Evolutionary conservation across 2,113 vertebrate genomes (phyloP).

Genomic region (Isichthys henryi): DNA sequence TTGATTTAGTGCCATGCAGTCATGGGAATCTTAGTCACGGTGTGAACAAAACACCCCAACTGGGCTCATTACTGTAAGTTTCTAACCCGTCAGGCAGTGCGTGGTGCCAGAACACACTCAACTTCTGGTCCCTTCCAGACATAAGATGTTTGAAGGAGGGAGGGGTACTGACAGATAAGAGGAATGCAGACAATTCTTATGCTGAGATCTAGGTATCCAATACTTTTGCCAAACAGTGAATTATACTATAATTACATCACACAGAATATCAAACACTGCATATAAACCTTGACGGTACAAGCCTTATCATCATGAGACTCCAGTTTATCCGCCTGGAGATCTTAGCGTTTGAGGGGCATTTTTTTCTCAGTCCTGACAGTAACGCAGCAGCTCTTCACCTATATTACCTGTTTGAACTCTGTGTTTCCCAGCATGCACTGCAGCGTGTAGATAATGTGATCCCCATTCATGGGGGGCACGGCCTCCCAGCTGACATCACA

Average conservation of each 20-base stretch:
- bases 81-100: neutral
- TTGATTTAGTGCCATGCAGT: neutral
- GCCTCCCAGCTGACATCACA: constrained; percentile 90
- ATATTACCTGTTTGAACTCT: constrained; percentile 88
- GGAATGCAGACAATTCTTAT: neutral
- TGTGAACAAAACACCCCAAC: neutral
- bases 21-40: constrained; percentile 3
- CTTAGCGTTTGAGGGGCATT: neutral
- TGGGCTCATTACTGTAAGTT: constrained; percentile 4
- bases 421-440: constrained; percentile 89
- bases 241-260: neutral
- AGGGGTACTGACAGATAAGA: neutral
- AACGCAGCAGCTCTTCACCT: neutral
- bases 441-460: constrained; percentile 84
- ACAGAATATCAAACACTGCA: neutral
- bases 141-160: constrained; percentile 46
- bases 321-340: neutral
- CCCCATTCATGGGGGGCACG: constrained; percentile 84
- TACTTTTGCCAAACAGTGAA: neutral
- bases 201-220: neutral
- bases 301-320: neutral
- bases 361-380: neutral
- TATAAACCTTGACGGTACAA: neutral
- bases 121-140: constrained; percentile 30
- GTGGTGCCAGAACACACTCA: neutral